Evolutionary conservation across 2,797 vertebrate species (phyloP).

Genomic region (Schizothorax lantsangensis): DNA sequence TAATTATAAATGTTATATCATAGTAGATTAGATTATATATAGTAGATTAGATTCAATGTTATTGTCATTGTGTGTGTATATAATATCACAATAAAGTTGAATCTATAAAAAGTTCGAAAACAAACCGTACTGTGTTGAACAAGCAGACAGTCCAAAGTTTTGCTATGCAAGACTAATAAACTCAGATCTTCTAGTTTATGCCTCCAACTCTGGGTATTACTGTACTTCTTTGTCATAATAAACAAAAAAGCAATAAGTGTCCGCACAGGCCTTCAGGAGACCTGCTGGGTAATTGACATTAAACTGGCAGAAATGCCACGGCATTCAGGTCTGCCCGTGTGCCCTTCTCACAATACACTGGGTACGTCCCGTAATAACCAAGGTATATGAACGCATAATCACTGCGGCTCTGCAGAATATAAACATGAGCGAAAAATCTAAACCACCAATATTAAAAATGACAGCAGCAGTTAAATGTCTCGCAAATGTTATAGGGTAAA

Average conservation of each 20-base stretch:
- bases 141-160: not conserved
- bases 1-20: not conserved
- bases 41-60: not conserved
- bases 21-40: too few relatives aligned
- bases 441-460: constrained; percentile 96
- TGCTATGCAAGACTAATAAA: not conserved
- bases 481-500: constrained; percentile 90
- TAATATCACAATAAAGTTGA: not conserved
- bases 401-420: constrained; percentile 85
- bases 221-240: constrained; percentile 44
- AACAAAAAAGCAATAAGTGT: constrained; percentile 47
- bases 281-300: constrained; percentile 78
- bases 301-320: constrained; percentile 84
- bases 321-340: constrained; percentile 79
- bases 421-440: constrained; percentile 72
- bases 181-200: not conserved
- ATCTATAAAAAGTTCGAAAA: not conserved
- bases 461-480: constrained; percentile 91
- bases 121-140: not conserved
- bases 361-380: constrained; percentile 83
- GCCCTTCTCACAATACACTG: constrained; percentile 82
- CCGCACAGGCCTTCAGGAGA: constrained; percentile 74
- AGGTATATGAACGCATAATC: constrained; percentile 84
- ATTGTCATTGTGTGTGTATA: not conserved
- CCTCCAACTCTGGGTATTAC: not conserved